These are phyloP conservation scores for Megamerina dolium DNA, from an alignment of 2,888 invertebrate species.

Conservation along the genomic window DNA sequence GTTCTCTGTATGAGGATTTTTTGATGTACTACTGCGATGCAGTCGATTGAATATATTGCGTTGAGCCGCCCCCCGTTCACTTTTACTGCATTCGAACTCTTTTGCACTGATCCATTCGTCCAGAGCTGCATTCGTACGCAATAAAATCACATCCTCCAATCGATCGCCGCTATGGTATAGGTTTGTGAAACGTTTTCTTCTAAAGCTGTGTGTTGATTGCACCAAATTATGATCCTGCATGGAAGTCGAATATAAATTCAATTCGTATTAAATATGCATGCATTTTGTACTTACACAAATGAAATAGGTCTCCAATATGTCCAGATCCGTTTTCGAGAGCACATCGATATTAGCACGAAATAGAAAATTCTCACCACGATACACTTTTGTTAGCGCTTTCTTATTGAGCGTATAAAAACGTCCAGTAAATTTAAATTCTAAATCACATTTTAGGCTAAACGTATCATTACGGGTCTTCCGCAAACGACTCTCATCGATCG, in stretches of 20 bases:
- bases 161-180: slow-evolving; percentile 40
- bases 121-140: slow-evolving; percentile 42
- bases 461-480: slow-evolving; percentile 44
- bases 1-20: slow-evolving; percentile 3
- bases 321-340: slow-evolving; percentile 38
- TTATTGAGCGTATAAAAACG: slow-evolving; percentile 46
- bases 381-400: slow-evolving; percentile 39
- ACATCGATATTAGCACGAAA: slow-evolving; percentile 45
- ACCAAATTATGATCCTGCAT: slow-evolving; percentile 49
- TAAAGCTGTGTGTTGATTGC: slow-evolving; percentile 47
- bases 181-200: slow-evolving; percentile 42
- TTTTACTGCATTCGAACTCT: slow-evolving; percentile 37
- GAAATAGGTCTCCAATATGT: slow-evolving; percentile 48
- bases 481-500: slow-evolving; percentile 40
- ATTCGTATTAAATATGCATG: neutral
- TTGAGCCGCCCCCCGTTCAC: slow-evolving; percentile 19
- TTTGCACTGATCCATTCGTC: slow-evolving; percentile 40
- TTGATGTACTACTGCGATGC: slow-evolving; percentile 4
- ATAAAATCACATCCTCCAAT: slow-evolving; percentile 45
- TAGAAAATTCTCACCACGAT: slow-evolving; percentile 47
- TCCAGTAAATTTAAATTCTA: slow-evolving; percentile 44
- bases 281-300: slow-evolving; percentile 42
- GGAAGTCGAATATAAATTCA: neutral
- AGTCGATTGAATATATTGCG: slow-evolving; percentile 20
- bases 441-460: slow-evolving; percentile 37